phyloP scores from a whole-genome alignment of 2,113 vertebrate genomes.

The Pelmatolapia mariae region DNA sequence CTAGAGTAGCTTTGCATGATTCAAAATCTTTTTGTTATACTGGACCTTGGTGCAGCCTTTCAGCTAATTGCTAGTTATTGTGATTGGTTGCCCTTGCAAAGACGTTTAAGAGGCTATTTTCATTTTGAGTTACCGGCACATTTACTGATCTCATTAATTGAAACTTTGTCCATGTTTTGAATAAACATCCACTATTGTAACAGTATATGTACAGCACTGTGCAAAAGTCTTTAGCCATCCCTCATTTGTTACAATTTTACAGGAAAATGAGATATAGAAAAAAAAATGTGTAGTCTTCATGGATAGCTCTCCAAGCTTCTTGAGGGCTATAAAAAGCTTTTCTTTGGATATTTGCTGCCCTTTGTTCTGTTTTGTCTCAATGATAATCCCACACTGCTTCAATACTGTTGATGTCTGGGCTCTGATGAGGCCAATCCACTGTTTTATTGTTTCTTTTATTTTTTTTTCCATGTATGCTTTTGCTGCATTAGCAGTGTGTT shows the following conservation, averaged over 20 bases:
- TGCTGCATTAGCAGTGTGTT: not conserved
- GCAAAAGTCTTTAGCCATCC: not conserved
- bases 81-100: not conserved
- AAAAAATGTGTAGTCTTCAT: not conserved
- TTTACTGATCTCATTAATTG: not conserved
- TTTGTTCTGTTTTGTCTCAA: not conserved
- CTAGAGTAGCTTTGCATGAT: not conserved
- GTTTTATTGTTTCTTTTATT: not conserved
- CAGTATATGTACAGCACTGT: not conserved
- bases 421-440: not conserved
- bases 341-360: not conserved
- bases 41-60: not conserved
- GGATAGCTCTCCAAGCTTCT: not conserved
- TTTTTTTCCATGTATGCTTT: not conserved
- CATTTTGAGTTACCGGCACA: fast-evolving
- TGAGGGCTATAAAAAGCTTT: not conserved
- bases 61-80: not conserved
- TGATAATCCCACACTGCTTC: not conserved
- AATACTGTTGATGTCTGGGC: not conserved
- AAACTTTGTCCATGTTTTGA: not conserved
- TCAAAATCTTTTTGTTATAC: not conserved
- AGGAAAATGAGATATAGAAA: not conserved
- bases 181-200: not conserved
- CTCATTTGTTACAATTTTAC: not conserved
- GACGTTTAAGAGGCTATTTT: not conserved